These are phyloP conservation scores for Eurypyga helias DNA, from an alignment of 2,113 vertebrate genomes.

Conservation along the genomic window DNA sequence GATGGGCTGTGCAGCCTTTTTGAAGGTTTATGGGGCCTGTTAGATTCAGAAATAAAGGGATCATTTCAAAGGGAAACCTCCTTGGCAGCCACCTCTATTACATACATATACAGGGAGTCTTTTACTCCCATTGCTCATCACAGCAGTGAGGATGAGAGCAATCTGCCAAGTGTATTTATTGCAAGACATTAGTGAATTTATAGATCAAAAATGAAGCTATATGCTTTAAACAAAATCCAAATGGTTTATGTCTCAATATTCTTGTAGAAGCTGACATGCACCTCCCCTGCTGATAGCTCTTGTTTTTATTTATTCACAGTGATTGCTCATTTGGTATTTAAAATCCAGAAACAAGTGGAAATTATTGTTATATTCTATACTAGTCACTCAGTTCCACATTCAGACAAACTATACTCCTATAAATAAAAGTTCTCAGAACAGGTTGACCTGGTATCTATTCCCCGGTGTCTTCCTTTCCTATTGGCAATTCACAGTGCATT, in stretches of 20 bases:
- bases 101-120: not conserved
- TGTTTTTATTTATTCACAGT: not conserved
- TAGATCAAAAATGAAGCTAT: not conserved
- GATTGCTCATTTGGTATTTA: not conserved
- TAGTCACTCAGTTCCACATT: not conserved
- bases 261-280: not conserved
- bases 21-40: not conserved
- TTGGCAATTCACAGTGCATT: not conserved
- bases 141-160: not conserved
- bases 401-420: not conserved
- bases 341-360: not conserved
- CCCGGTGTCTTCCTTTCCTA: not conserved
- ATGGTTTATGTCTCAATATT: not conserved
- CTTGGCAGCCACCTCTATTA: not conserved
- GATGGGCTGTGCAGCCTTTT: not conserved
- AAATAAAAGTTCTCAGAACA: not conserved
- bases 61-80: not conserved
- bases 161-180: not conserved
- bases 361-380: not conserved
- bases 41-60: not conserved
- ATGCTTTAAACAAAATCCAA: not conserved
- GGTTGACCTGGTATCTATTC: not conserved
- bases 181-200: not conserved
- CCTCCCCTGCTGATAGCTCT: not conserved
- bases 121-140: not conserved